These are phyloP conservation scores for Onchidella celtica DNA, from an alignment of 2,888 invertebrate species.

Conservation along the genomic window DNA sequence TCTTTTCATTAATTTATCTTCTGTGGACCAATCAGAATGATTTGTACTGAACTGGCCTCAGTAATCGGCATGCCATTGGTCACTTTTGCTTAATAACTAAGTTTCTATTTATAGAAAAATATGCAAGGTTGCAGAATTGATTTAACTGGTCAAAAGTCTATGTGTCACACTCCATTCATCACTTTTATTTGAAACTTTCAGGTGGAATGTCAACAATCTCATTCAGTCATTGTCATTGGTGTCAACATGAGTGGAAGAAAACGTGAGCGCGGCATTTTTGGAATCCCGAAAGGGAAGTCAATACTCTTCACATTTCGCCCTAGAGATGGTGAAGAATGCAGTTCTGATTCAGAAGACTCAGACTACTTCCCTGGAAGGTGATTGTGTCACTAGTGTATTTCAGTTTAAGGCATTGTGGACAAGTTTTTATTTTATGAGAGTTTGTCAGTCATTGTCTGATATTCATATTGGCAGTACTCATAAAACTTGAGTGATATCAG, in stretches of 20 bases:
- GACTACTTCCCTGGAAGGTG: conserved; percentile 41
- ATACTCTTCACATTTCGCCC: conserved; percentile 30
- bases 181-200: background rate
- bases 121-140: background rate
- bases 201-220: background rate
- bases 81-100: background rate
- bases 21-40: too few species aligned
- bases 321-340: conserved; percentile 20
- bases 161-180: background rate
- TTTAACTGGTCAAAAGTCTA: background rate
- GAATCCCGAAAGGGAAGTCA: conserved; percentile 14
- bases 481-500: background rate
- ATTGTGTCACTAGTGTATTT: background rate
- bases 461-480: background rate
- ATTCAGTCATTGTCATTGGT: background rate
- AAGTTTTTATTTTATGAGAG: background rate
- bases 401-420: background rate
- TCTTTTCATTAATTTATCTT: too few species aligned
- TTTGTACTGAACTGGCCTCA: too few species aligned
- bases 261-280: background rate
- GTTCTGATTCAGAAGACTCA: conserved; percentile 32
- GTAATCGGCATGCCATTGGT: background rate
- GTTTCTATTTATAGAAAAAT: background rate
- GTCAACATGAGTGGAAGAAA: background rate
- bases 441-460: background rate